Conservation (phyloP, 2,113 vertebrate species). For the Oryzias celebensis region DNA sequence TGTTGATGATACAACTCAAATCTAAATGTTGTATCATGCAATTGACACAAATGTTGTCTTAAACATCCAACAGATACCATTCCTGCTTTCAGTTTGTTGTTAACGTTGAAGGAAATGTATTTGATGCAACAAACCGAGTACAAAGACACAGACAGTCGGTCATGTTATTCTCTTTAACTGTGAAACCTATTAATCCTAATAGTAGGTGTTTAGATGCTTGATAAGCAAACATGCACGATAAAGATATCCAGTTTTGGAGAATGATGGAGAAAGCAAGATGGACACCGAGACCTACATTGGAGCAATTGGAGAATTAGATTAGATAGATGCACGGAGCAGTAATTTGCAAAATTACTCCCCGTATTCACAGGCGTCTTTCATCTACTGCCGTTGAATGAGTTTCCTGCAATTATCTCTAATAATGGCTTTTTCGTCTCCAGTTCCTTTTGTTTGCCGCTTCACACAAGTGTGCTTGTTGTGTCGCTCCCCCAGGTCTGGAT, state of each 20-base stretch:
- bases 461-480: slow-evolving; percentile 75
- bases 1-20: neutral
- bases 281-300: slow-evolving; percentile 47
- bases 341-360: slow-evolving; percentile 83
- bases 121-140: neutral
- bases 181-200: slow-evolving; percentile 24
- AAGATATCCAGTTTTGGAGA: slow-evolving; percentile 34
- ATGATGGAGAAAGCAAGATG: slow-evolving; percentile 24
- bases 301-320: slow-evolving; percentile 80
- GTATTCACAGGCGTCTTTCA: slow-evolving; percentile 84
- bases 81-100: neutral
- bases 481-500: slow-evolving; percentile 80
- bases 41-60: neutral
- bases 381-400: slow-evolving; percentile 79
- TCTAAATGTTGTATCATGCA: neutral
- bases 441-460: slow-evolving; percentile 75
- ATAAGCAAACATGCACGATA: slow-evolving; percentile 20
- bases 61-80: too few relatives aligned
- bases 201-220: slow-evolving; percentile 3
- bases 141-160: neutral
- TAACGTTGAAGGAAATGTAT: neutral
- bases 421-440: slow-evolving; percentile 77
- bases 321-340: slow-evolving; percentile 79
- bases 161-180: slow-evolving; percentile 1
- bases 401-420: slow-evolving; percentile 84